Percentiles rank a stretch among this genome's conserved stretches.
Conservation (phyloP, 1,140 invertebrate species). For the Sinella curviseta region DNA sequence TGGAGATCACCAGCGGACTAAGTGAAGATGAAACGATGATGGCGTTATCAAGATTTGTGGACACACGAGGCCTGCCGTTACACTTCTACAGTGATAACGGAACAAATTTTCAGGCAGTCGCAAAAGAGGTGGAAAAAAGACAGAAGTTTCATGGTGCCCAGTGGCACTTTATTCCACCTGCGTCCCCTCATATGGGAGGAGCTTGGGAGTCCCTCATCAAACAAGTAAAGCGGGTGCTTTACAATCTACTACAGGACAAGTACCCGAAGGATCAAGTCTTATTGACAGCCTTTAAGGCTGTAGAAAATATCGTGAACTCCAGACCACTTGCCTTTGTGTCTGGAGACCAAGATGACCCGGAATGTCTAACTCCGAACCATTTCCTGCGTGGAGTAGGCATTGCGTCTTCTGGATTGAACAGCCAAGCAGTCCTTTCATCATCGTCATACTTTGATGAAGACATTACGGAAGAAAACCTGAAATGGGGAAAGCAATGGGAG, state of each 20-base stretch:
- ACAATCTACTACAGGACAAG: background rate
- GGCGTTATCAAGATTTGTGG: background rate
- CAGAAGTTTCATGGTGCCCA: background rate
- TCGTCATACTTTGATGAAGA: too few relatives aligned
- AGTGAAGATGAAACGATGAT: background rate
- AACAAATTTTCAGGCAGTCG: background rate
- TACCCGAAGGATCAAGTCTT: constrained; percentile 14
- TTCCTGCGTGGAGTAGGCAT: background rate
- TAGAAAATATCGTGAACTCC: background rate
- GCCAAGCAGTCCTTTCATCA: too few relatives aligned
- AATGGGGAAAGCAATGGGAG: constrained; percentile 14
- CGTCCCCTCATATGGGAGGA: constrained; percentile 19
- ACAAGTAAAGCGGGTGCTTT: background rate
- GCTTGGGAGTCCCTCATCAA: background rate
- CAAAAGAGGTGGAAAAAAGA: background rate
- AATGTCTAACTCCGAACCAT: constrained; percentile 18
- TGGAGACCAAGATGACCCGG: constrained; percentile 31
- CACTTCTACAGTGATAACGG: constrained; percentile 1
- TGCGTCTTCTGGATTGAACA: background rate
- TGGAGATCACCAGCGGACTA: constrained; percentile 6
- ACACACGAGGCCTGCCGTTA: background rate
- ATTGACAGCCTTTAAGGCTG: background rate
- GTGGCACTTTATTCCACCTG: constrained; percentile 5
- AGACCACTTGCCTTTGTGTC: background rate
- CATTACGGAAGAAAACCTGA: background rate